These are phyloP conservation scores for Xestia sexstrigata DNA, from an alignment of 2,888 invertebrate genomes.

Conservation along the genomic window DNA sequence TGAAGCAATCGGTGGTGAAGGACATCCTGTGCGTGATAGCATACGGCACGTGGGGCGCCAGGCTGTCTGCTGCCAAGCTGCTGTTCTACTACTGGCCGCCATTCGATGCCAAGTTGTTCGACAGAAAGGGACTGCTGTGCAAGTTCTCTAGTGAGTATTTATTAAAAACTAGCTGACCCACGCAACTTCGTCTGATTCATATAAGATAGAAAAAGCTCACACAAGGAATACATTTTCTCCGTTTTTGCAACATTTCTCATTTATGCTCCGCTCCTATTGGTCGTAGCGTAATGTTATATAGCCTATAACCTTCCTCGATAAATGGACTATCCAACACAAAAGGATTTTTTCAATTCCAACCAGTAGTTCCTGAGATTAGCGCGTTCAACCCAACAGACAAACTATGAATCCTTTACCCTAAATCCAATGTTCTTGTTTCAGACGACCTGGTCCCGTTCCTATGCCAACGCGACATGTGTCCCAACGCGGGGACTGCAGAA, in stretches of 20 bases:
- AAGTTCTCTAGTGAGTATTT: constrained; percentile 94
- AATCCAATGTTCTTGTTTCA: constrained; percentile 68
- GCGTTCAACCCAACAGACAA: too few species aligned
- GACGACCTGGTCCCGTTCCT: constrained; percentile 95
- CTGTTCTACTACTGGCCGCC: constrained; percentile 99
- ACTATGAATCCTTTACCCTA: not conserved
- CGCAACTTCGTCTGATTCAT: too few species aligned
- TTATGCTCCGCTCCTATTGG: too few species aligned
- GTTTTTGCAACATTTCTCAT: too few species aligned
- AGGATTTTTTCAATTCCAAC: too few species aligned
- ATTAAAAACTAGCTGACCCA: not conserved
- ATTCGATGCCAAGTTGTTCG: constrained; percentile 98
- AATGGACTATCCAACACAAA: too few species aligned
- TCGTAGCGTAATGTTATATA: too few species aligned
- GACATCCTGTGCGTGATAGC: constrained; percentile 99
- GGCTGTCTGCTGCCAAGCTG: constrained; percentile 98
- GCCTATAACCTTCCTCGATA: too few species aligned
- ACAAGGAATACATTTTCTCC: too few species aligned
- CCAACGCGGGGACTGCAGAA: constrained; percentile 96
- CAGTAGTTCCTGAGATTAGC: too few species aligned
- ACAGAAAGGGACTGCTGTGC: constrained; percentile 96
- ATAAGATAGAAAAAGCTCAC: too few species aligned
- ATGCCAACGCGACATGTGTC: constrained; percentile 98
- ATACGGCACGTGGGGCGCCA: constrained; percentile 97
- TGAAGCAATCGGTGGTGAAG: constrained; percentile 97